Conservation (phyloP, 2,797 vertebrate genomes). For the Podarcis lilfordi region DNA sequence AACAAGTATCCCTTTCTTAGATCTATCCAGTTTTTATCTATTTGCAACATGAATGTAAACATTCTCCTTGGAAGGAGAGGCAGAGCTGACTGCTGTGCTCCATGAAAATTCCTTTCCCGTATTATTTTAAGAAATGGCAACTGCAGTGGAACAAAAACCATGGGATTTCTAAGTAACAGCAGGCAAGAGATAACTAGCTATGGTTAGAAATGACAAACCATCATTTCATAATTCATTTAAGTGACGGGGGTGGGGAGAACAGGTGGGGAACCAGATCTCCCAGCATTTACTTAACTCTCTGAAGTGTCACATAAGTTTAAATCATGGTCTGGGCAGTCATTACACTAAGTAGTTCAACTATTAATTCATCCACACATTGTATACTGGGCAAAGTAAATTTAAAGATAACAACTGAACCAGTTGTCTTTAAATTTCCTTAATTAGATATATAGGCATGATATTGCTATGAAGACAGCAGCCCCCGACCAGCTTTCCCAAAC, state of each 20-base stretch:
- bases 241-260: too few species aligned
- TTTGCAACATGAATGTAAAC: background rate
- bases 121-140: background rate
- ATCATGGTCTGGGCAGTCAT: background rate
- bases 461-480: background rate
- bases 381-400: background rate
- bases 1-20: too few species aligned
- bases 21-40: too few species aligned
- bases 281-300: background rate
- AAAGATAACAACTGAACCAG: too few species aligned
- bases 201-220: background rate
- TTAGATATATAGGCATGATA: background rate
- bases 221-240: background rate
- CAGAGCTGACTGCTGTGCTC: too few species aligned
- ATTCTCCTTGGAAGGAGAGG: background rate
- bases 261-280: too few species aligned
- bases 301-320: background rate
- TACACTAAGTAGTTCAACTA: background rate
- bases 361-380: background rate
- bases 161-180: background rate
- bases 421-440: background rate
- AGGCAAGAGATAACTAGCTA: too few species aligned
- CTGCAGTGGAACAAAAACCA: background rate
- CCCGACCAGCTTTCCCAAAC: background rate
- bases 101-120: too few species aligned